phyloP scores from a whole-genome alignment of 2,113 vertebrate genomes.

The Spheniscus mendiculus region DNA sequence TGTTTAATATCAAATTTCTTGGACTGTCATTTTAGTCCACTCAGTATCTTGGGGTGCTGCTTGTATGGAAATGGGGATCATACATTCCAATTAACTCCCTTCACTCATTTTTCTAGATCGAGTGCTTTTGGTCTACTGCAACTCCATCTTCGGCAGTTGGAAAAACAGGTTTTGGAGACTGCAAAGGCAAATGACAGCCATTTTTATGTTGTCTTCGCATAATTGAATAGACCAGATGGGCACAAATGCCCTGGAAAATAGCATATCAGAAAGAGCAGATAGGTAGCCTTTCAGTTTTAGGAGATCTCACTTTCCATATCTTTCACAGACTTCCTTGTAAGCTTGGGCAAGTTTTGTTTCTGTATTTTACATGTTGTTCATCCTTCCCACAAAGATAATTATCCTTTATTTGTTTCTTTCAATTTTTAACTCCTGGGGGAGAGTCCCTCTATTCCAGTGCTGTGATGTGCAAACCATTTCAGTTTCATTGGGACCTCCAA shows the following conservation, averaged over 20 bases:
- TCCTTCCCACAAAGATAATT: background rate
- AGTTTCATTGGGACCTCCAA: background rate
- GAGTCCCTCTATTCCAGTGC: background rate
- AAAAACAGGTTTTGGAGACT: background rate
- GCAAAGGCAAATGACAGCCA: background rate
- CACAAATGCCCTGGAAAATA: background rate
- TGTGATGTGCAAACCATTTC: background rate
- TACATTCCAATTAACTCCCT: background rate
- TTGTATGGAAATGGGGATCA: background rate
- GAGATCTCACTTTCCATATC: background rate
- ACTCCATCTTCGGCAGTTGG: background rate
- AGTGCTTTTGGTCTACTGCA: background rate
- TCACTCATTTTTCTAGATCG: background rate
- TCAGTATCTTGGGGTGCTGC: background rate
- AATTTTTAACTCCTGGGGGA: background rate
- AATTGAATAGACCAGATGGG: background rate
- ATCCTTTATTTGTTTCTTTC: background rate
- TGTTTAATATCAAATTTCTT: background rate
- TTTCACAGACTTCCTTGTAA: background rate
- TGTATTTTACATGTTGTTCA: background rate
- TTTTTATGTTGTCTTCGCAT: rapidly evolving
- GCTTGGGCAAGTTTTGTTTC: background rate
- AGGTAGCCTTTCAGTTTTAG: background rate
- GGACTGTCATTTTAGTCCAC: background rate
- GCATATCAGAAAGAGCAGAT: background rate